Percentiles rank a stretch among this genome's conserved stretches.
These are phyloP conservation scores for Diprion similis DNA, from an alignment of 1,140 invertebrate species.

Conservation along the genomic window DNA sequence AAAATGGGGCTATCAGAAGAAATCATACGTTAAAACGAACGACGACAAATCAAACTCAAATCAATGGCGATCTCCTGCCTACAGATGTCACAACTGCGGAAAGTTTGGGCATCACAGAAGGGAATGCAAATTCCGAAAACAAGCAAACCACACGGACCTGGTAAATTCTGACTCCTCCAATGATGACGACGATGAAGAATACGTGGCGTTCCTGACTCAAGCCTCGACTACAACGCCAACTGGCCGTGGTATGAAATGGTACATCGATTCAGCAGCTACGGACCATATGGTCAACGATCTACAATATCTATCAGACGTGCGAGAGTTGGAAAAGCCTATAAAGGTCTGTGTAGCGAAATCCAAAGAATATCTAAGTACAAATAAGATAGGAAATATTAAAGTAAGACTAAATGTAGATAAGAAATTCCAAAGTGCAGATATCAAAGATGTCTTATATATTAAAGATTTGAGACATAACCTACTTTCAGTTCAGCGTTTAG, in stretches of 20 bases:
- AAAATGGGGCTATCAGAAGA: no score
- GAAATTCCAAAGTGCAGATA: not conserved
- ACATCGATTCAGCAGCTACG: not conserved
- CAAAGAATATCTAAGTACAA: conserved; percentile 1
- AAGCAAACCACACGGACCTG: not conserved
- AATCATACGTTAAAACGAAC: no score
- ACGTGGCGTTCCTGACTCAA: not conserved
- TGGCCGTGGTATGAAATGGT: not conserved
- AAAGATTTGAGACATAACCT: not conserved
- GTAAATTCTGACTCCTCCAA: not conserved
- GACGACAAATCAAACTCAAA: not conserved
- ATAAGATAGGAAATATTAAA: not conserved
- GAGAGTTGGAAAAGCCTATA: not conserved
- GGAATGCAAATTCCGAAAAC: not conserved
- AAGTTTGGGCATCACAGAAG: conserved; percentile 2
- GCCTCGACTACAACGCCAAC: not conserved
- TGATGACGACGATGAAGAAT: not conserved
- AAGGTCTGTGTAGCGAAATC: not conserved
- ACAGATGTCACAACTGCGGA: conserved; percentile 6
- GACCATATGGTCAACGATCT: not conserved
- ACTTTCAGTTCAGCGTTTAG: not conserved
- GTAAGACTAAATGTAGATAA: not conserved
- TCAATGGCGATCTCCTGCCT: not conserved
- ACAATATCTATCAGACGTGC: not conserved
- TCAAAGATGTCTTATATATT: not conserved